Percentiles rank a stretch among this genome's conserved stretches.
Conservation (phyloP, 1,140 invertebrate genomes). For the Bombus picipes region DNA sequence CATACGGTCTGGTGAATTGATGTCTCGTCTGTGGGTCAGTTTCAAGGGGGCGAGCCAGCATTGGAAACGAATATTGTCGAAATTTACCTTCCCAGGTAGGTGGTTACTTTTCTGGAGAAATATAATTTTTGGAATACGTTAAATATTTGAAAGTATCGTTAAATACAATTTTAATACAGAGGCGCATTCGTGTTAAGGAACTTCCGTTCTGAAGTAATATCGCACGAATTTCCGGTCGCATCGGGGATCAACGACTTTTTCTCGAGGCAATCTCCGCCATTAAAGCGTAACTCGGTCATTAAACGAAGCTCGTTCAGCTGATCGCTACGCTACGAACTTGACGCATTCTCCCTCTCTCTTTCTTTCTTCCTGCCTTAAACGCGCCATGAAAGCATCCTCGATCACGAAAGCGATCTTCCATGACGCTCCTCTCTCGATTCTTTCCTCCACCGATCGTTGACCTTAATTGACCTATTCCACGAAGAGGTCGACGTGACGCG, state of each 20-base stretch:
- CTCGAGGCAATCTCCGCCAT: slow-evolving; percentile 31
- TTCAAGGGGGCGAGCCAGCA: neutral
- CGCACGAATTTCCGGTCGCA: slow-evolving; percentile 48
- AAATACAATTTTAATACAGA: neutral
- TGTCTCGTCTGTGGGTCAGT: neutral
- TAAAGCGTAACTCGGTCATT: slow-evolving; percentile 59
- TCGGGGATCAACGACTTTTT: slow-evolving; percentile 32
- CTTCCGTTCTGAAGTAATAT: too few relatives aligned
- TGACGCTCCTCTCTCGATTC: neutral
- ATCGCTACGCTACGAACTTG: neutral
- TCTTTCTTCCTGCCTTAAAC: slow-evolving; percentile 11
- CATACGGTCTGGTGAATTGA: slow-evolving; percentile 25
- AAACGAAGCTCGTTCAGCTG: slow-evolving; percentile 36
- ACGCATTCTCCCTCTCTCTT: neutral
- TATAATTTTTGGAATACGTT: neutral
- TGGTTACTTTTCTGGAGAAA: neutral
- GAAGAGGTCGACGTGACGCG: neutral
- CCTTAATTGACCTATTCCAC: slow-evolving; percentile 35
- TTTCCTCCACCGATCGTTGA: slow-evolving; percentile 5
- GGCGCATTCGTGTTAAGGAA: neutral
- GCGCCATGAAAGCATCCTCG: slow-evolving; percentile 39
- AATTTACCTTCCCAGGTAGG: neutral
- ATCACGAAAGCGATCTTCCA: slow-evolving; percentile 26
- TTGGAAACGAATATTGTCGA: neutral
- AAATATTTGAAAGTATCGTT: neutral